phyloP scores from a whole-genome alignment of 2,888 invertebrate species.

The Unio pictorum region DNA sequence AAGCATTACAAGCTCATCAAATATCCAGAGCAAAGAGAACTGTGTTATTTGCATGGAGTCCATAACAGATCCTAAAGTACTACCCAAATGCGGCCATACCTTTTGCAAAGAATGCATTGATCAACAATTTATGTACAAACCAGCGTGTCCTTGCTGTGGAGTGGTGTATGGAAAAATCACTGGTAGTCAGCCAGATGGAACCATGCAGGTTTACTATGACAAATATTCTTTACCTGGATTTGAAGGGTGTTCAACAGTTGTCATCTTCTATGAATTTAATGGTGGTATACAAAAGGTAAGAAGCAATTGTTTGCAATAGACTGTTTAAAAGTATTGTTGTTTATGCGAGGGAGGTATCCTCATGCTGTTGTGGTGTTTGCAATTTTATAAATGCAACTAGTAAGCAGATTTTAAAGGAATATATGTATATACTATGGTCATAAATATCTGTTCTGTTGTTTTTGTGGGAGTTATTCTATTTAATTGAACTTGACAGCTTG shows the following conservation, averaged over 20 bases:
- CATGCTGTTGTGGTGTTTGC: no score
- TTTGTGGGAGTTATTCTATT: no score
- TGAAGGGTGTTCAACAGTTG: conserved; percentile 13
- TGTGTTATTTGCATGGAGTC: conserved; percentile 15
- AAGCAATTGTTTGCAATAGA: background rate
- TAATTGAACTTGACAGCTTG: no score
- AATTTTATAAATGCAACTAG: no score
- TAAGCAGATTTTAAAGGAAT: no score
- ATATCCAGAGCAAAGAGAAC: background rate
- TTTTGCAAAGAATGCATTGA: conserved; percentile 18
- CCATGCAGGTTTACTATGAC: background rate
- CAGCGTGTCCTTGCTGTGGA: conserved; percentile 15
- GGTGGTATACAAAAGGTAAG: conserved; percentile 12
- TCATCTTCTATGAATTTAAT: conserved; percentile 19
- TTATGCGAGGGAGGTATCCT: no score
- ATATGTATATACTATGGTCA: no score
- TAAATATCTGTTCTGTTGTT: no score
- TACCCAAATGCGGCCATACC: conserved; percentile 15
- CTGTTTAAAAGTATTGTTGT: no score
- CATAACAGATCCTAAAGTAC: conserved; percentile 13
- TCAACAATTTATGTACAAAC: conserved; percentile 8
- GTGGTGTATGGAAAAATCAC: conserved; percentile 5
- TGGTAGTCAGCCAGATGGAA: no score
- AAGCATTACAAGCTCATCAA: no score
- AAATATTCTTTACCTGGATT: conserved; percentile 7